Base-by-base conservation (phyloP, 2,113 vertebrate genomes). In the Morone chrysops region DNA sequence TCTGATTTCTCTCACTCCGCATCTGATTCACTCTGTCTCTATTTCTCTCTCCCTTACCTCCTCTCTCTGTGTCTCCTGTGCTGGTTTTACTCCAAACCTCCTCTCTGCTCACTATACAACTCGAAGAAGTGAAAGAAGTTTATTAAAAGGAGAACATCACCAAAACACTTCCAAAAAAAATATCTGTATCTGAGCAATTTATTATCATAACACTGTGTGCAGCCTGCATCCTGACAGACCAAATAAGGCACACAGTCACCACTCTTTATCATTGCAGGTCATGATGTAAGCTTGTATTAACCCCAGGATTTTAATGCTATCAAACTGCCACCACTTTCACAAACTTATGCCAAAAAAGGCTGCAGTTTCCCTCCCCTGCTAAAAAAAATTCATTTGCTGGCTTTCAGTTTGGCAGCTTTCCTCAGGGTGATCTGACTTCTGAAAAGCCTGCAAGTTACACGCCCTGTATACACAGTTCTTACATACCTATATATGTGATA, bases 1-100 rank as follows among this genome's bases (percentile, higher is more conserved):
- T 92, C 85, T 80, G 82, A 87, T 91, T 94, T 94, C 90, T 86
- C 89, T 85, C 82, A 80, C 92, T 91, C 86, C 6, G 59, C 79
- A 80, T 75, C 81, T 88, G 78, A 92, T 88, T 86, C 88, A 62
- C 71, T 80, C 79, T 47, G 48, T 71, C 71, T 90, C 79, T 83
- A 38, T 80, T 81, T 71, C 66, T 73, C 76, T 80, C 81, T 62
- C 56, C 18, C 59, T 51, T 14, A 38, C 69, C 61, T 74, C 53
- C 61, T 72, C 72, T 61, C 38, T 75, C 53, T 45, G 6, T 47
- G n/a, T 67, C 36, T 51, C 56, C 18, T 59, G 69, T 74, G 20
- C 53, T 59, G 17, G 61, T 59, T 74, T 41, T 54, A 16, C 68
- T 68, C 31, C 41, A 66, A 54, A 3, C 10, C 41, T 51, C 43